These are phyloP conservation scores for Amphiprion clarkii DNA, from an alignment of 2,797 vertebrate genomes.

Conservation along the genomic window DNA sequence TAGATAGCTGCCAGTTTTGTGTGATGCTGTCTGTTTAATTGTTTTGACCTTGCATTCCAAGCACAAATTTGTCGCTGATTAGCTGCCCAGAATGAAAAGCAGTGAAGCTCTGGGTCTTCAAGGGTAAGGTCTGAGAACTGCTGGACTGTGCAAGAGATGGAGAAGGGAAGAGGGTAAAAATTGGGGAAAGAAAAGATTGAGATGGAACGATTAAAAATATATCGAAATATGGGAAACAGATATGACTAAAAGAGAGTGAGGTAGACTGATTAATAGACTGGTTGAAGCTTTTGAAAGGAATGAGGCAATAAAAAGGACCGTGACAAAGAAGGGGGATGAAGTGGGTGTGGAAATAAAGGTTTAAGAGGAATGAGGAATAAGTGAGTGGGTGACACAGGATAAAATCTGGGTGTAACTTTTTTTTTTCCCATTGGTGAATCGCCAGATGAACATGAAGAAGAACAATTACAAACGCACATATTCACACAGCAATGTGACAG, in stretches of 20 bases:
- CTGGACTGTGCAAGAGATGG: neutral
- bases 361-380: constrained; percentile 25
- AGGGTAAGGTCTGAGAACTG: neutral
- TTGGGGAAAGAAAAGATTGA: neutral
- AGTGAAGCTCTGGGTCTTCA: neutral
- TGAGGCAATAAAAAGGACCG: neutral
- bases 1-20: neutral
- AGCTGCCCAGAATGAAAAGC: neutral
- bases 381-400: constrained; percentile 42
- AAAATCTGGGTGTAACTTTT: constrained; percentile 18
- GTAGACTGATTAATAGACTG: constrained; percentile 10
- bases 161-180: neutral
- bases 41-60: constrained; percentile 16
- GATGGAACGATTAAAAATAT: neutral
- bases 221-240: constrained; percentile 1
- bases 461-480: too few relatives aligned
- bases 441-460: constrained; percentile 23
- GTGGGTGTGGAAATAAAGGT: neutral
- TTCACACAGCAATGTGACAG: too few relatives aligned
- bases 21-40: neutral
- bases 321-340: neutral
- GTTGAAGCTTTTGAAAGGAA: constrained; percentile 17
- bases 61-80: constrained; percentile 3
- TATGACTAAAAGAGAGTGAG: neutral
- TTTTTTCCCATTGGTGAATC: constrained; percentile 24